A percentile compares a stretch with the other conserved stretches of the same genome.
phyloP scores from a whole-genome alignment of 2,113 vertebrate species.

The Rissa tridactyla region DNA sequence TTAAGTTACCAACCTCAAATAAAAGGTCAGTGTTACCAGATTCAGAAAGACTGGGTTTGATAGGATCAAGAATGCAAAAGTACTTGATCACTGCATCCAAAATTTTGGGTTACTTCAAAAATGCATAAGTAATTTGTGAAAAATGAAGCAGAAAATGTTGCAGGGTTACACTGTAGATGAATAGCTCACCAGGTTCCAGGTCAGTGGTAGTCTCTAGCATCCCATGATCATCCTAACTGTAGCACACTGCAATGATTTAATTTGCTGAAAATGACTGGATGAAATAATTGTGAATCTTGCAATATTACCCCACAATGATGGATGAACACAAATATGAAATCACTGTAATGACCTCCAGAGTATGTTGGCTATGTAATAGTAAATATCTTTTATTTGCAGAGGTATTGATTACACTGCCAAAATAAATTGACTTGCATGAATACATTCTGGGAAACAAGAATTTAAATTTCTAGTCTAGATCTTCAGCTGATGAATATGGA shows the following conservation, averaged over 20 bases:
- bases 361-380: background rate
- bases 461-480: conserved; percentile 53
- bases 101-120: background rate
- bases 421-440: conserved; percentile 46
- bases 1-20: background rate
- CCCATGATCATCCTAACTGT: background rate
- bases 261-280: background rate
- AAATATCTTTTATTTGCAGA: conserved; percentile 31
- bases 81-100: background rate
- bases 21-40: background rate
- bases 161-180: background rate
- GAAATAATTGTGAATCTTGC: background rate
- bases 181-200: background rate
- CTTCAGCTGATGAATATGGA: conserved; percentile 51
- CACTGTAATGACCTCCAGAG: background rate
- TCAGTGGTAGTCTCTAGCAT: background rate
- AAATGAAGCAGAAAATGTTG: background rate
- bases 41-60: background rate
- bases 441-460: conserved; percentile 50
- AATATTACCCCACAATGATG: background rate
- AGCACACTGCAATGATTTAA: background rate
- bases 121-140: background rate
- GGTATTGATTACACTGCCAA: conserved; percentile 36
- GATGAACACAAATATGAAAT: background rate
- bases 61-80: background rate